These are phyloP conservation scores for Sinotaia quadrata DNA, from an alignment of 2,888 invertebrate genomes.

Conservation along the genomic window DNA sequence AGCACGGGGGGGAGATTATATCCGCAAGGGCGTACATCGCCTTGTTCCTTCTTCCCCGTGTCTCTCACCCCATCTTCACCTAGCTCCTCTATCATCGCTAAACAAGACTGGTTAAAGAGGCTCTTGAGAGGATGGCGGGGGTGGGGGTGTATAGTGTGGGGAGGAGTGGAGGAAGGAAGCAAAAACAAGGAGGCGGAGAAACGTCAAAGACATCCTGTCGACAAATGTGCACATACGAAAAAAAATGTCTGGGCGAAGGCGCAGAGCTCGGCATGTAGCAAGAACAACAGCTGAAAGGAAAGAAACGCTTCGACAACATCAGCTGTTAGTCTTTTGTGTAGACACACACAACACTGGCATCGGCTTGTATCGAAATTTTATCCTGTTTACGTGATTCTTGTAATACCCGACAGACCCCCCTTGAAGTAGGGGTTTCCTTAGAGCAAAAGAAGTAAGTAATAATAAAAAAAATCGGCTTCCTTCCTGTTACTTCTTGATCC, in stretches of 20 bases:
- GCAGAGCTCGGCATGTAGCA: not conserved
- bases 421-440: not conserved
- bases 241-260: not conserved
- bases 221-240: not conserved
- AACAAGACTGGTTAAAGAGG: slow-evolving; percentile 14
- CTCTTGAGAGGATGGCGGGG: not conserved
- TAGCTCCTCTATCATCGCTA: slow-evolving; percentile 21
- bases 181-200: not conserved
- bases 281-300: not conserved
- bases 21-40: slow-evolving; percentile 15
- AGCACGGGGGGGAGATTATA: slow-evolving; percentile 10
- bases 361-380: not conserved
- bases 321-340: not conserved
- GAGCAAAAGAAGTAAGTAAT: too few relatives aligned
- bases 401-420: not conserved
- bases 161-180: not conserved
- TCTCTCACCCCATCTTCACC: not conserved
- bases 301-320: not conserved
- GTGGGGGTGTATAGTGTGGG: not conserved
- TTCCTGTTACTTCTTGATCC: too few relatives aligned
- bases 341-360: not conserved
- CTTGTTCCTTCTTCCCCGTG: slow-evolving; percentile 2
- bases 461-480: too few relatives aligned
- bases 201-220: not conserved
- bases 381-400: not conserved